Base-by-base conservation (phyloP, 2,113 vertebrate species). In the Columba livia region DNA sequence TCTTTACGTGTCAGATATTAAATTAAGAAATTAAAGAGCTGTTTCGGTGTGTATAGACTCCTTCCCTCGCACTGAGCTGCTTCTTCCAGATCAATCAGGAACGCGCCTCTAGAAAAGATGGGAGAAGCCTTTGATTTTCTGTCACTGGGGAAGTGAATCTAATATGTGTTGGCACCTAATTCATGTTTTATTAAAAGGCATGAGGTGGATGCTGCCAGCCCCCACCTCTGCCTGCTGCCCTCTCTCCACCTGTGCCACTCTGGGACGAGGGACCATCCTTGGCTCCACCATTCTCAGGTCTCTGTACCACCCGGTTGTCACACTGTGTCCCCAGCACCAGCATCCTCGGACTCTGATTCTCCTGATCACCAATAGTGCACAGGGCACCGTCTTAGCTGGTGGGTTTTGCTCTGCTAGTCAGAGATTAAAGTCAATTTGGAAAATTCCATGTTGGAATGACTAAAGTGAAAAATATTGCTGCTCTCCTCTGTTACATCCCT, bases 21-120 rank as follows among this genome's bases (percentile, higher is more conserved):
- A 98, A 98, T 98, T 98, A 98, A 97, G 95, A 97, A 98, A 98
- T 97, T 98, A 98, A 97, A 97, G 97, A 97, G 97, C 96, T 97
- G 97, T 97, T 98, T 97, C 29, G 71, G 97, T 96, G 97, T 88
- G 91, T 94, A 95, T 95, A 96, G 97, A 97, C 94, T 97, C 87
- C 89, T 95, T 97, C 93, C 89, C 95, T 96, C 34, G 44, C 91
- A 89, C 96, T 48, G 91, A 97, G 95, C 91, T 81, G 75, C 96
- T 96, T 71, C 96, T 95, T 96, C 96, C 94, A 97, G 97, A 97
- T 98, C 97, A 96, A 96, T 97, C 97, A 97, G 93, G 87, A 97
- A 73, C 84, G 69, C 51, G 90, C 95, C 93, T 97, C 95, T 96
- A 97, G 94, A 97, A 97, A 97, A 96, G 97, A 97, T 96, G 96